Evolutionary conservation across 2,797 vertebrate genomes (phyloP), one percentile per base, ranked within the genome.

Genomic region (Antennarius maculatus): DNA sequence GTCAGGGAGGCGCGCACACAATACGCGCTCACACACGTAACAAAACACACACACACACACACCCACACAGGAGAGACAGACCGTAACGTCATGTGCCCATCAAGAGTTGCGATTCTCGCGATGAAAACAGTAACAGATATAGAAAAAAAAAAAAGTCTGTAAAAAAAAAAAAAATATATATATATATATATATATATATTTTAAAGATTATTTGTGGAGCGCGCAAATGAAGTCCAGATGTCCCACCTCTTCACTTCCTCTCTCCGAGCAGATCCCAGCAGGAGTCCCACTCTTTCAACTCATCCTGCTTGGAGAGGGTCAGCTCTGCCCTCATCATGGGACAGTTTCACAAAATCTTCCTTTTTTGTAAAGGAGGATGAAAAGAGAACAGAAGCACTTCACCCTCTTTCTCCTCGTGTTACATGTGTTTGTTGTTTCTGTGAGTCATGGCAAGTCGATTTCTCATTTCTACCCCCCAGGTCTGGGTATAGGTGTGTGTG

Each of bases 171-270:
- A n/a, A n/a, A n/a, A n/a, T n/a, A n/a, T n/a, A 23, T 23, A 23
- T 23, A 1, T 23, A 1, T 23, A 1, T 23, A 1, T 23, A 23
- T 23, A 23, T 1, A 23, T 1, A 2, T 66, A 69, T 15, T 45
- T 12, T 31, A 42, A 57, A 54, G 53, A 10, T 69, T 77, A 79
- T 81, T 89, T 85, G 50, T 80, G 80, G 79, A 75, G 58, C 70
- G 29, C 77, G 61, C 70, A 92, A 92, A 93, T 92, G 75, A 91
- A 84, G 77, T 91, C 90, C 92, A 94, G 92, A 94, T 94, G 93
- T 89, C 90, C 89, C 82, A 84, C 88, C 85, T 86, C 82, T 79
- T 82, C 74, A 91, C 89, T 92, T 92, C 88, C 90, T 89, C 77
- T 71, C 61, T 48, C 14, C 55, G 18, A 37, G 68, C 68, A 84